Base-by-base conservation (phyloP, 2,113 vertebrate genomes). In the Rana temporaria region DNA sequence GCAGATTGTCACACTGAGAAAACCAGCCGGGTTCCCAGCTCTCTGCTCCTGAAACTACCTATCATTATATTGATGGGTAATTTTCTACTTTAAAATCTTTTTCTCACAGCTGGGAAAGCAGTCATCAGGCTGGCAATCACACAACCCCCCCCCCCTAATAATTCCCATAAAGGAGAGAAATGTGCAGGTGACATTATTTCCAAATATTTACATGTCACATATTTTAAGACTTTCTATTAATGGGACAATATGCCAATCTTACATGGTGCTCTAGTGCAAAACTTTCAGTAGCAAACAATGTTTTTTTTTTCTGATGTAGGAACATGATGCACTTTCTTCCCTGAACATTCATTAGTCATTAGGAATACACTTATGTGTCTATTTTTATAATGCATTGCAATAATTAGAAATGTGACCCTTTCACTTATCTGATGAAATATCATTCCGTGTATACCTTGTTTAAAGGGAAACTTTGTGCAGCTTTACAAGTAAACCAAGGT, bases 41-140 rank as follows among this genome's bases (percentile, higher is more conserved):
- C 24, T 38, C 56, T 11, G 56, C 53, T 42, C 34, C 17, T 62
- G 55, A 74, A 74, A 42, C 56, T 22, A 75, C 55, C 72, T 42
- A 42, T 75, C 57, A 75, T 75, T 75, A 75, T 22, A 42, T 19
- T 62, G 72, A 62, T 60, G 38, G 19, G 71, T 74, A 3, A 73
- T 74, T 74, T 74, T 74, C 26, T 74, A 74, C 71, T 74, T 74
- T 55, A 74, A 74, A 74, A 34, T 60, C 20, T 71, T 71, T 20
- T 8, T 17, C 69, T 42, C 4, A 32, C 56, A 15, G 56, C 57
- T 62, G 32, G 42, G 42, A 59, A 60, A 60, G 56, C 32, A 22
- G 20, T 62, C 53, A 75, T 75, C 72, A 42, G 30, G 19, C 57
- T 19, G 9, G 56, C 30, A 75, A 42, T 75, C 71, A 75, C 71